These are phyloP conservation scores for Setophaga petechia DNA, from an alignment of 2,113 vertebrate species.

Conservation along the genomic window DNA sequence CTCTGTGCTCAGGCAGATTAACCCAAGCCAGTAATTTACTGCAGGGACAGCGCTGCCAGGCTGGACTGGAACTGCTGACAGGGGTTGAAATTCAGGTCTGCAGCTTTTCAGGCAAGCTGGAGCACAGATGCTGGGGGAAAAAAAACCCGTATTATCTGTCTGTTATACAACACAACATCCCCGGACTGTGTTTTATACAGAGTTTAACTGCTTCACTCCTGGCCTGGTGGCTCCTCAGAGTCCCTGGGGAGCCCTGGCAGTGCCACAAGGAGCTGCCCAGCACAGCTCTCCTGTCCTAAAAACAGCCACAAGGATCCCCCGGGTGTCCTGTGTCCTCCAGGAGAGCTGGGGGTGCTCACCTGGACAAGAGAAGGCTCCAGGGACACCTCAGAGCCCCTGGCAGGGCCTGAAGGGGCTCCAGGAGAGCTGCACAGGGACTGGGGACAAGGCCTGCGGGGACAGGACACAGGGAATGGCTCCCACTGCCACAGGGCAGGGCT, in stretches of 20 bases:
- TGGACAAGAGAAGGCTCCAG: not conserved
- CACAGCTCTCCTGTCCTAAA: fast-evolving
- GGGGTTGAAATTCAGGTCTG: not conserved
- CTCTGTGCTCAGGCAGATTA: not conserved
- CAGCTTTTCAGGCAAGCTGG: conserved; percentile 7
- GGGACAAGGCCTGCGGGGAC: not conserved
- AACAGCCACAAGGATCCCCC: no score
- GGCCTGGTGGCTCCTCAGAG: not conserved
- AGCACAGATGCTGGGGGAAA: not conserved
- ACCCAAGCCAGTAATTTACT: not conserved
- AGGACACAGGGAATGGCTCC: no score
- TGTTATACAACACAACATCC: not conserved
- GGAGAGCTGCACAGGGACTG: not conserved
- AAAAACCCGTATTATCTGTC: not conserved
- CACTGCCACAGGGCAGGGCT: no score
- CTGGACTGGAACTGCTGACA: not conserved
- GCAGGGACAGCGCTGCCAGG: not conserved
- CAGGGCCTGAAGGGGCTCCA: not conserved
- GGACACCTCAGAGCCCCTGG: not conserved
- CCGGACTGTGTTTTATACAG: not conserved
- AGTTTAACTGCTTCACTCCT: not conserved
- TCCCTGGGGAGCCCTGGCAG: not conserved
- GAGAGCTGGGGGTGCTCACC: not conserved
- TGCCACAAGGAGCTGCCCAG: not conserved
- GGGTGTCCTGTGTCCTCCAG: not conserved